Conservation (phyloP, 2,888 invertebrate genomes). For the Spodoptera picta region DNA sequence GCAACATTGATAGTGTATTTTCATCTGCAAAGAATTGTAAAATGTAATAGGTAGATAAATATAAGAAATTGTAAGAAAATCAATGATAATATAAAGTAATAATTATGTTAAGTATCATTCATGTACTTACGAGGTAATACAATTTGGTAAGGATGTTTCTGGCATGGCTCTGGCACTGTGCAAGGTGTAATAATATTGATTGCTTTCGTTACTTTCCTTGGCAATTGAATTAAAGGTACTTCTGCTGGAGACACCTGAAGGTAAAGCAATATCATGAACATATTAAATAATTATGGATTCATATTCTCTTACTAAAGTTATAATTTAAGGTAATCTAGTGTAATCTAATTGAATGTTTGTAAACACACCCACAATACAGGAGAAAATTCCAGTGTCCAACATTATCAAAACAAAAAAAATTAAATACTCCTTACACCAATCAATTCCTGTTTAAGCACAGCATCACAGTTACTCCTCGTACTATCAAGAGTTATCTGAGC, state of each 20-base stretch:
- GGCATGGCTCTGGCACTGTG: slow-evolving; percentile 73
- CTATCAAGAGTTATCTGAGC: slow-evolving; percentile 75
- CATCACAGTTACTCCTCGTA: slow-evolving; percentile 55
- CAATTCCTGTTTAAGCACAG: slow-evolving; percentile 65
- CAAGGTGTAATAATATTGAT: slow-evolving; percentile 61
- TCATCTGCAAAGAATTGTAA: slow-evolving; percentile 65
- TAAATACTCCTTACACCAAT: slow-evolving; percentile 66
- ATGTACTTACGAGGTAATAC: slow-evolving; percentile 74
- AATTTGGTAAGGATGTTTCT: slow-evolving; percentile 76
- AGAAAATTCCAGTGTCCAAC: too few relatives aligned
- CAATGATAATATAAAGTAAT: too few relatives aligned
- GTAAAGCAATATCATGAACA: not conserved
- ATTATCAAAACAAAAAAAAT: too few relatives aligned
- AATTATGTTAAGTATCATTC: too few relatives aligned
- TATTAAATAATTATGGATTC: not conserved
- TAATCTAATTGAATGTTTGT: not conserved
- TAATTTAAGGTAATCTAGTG: not conserved
- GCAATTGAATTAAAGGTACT: slow-evolving; percentile 66
- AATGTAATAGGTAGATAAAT: too few relatives aligned
- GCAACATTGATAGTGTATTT: slow-evolving; percentile 63
- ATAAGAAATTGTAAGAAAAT: too few relatives aligned
- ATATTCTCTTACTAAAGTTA: not conserved
- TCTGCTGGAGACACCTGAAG: slow-evolving; percentile 70
- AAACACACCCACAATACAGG: too few relatives aligned
- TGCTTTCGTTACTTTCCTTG: slow-evolving; percentile 57